Percentiles rank a stretch among this genome's conserved stretches.
Evolutionary conservation across 2,797 vertebrate species (phyloP).

Genomic region (Hozukius guyotensis): DNA sequence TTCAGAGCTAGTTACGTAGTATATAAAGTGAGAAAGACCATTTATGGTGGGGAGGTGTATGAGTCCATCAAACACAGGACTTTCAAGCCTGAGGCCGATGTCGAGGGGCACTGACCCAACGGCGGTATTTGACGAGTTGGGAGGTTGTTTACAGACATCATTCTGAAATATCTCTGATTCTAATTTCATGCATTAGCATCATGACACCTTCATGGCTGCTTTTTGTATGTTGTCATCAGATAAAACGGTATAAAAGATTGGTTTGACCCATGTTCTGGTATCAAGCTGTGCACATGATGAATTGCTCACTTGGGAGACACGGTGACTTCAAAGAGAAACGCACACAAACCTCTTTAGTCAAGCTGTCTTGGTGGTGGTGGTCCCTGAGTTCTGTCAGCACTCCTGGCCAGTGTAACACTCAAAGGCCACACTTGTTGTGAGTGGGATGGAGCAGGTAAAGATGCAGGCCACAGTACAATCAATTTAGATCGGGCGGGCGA

Average conservation of each 20-base stretch:
- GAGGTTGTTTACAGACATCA: background rate
- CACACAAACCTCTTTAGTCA: slow-evolving; percentile 18
- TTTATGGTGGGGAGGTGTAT: no score
- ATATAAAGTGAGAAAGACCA: no score
- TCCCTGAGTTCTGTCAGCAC: slow-evolving; percentile 36
- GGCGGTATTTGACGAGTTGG: no score
- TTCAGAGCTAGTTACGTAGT: no score
- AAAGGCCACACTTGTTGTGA: slow-evolving; percentile 53
- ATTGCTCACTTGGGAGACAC: background rate
- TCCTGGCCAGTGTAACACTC: slow-evolving; percentile 4
- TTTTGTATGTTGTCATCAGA: background rate
- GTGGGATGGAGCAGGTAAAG: slow-evolving; percentile 7
- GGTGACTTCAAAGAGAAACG: slow-evolving; percentile 15
- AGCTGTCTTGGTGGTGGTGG: slow-evolving; percentile 17
- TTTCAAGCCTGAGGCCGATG: no score
- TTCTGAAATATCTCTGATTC: background rate
- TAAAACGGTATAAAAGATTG: background rate
- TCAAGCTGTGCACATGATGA: slow-evolving; percentile 15
- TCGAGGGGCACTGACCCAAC: no score
- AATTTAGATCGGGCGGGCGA: slow-evolving; percentile 29
- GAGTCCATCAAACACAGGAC: no score
- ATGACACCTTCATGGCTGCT: background rate
- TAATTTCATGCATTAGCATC: background rate
- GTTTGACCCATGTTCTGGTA: background rate
- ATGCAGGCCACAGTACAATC: slow-evolving; percentile 39